These are phyloP conservation scores for Molossus alvarezi DNA, from an alignment of 2,797 vertebrate genomes.

Conservation along the genomic window DNA sequence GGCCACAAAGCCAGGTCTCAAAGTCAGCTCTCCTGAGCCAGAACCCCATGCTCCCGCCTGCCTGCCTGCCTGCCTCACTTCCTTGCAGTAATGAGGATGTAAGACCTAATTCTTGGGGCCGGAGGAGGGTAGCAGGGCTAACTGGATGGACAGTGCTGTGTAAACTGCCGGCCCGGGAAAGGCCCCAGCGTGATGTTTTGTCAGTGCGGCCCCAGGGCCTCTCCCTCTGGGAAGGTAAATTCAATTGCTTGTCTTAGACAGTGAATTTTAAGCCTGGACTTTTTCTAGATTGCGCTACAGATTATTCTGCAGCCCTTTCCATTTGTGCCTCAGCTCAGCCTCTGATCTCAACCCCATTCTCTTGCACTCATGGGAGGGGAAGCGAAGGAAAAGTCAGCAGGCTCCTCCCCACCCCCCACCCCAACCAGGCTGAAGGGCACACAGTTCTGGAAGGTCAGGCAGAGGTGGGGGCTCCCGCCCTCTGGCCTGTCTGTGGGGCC, in stretches of 20 bases:
- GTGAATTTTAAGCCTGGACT: not conserved
- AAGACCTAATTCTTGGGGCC: not conserved
- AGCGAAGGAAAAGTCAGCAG: not conserved
- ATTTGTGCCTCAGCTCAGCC: not conserved
- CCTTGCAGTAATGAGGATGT: not conserved
- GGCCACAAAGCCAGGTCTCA: constrained; percentile 28
- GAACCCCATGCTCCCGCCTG: not conserved
- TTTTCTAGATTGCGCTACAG: not conserved
- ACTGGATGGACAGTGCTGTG: too few species aligned
- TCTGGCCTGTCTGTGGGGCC: not conserved
- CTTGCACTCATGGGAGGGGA: not conserved
- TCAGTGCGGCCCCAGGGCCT: not conserved
- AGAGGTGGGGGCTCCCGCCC: not conserved
- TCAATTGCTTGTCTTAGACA: not conserved
- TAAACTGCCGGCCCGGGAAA: not conserved
- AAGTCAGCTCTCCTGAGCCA: not conserved
- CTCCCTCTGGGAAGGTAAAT: not conserved
- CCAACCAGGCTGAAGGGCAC: not conserved
- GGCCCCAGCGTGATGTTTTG: not conserved
- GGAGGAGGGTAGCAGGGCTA: not conserved
- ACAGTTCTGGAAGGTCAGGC: not conserved
- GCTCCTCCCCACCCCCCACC: not conserved
- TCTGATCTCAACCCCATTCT: not conserved
- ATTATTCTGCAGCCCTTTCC: not conserved
- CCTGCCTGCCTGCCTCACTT: not conserved